These are phyloP conservation scores for Oncopeltus fasciatus DNA, from an alignment of 1,140 invertebrate genomes.

Conservation along the genomic window DNA sequence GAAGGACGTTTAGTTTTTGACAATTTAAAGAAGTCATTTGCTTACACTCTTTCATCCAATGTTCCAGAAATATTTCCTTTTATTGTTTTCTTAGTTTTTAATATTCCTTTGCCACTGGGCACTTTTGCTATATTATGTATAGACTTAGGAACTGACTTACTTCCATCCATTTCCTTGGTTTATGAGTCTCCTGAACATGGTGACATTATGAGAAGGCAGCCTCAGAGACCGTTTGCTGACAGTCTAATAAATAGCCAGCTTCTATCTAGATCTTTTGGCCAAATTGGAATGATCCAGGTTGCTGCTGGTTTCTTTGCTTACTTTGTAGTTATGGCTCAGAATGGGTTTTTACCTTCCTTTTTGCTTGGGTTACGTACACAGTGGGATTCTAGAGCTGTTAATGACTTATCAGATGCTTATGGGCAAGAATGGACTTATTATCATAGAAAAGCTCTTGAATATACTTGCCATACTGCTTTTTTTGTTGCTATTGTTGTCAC, in stretches of 20 bases:
- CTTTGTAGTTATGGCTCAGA: too few relatives aligned
- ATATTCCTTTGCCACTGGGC: conserved; percentile 92
- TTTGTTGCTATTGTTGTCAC: too few relatives aligned
- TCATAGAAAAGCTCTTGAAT: too few relatives aligned
- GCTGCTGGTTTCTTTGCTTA: too few relatives aligned
- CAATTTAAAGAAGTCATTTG: conserved; percentile 99
- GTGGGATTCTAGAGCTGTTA: too few relatives aligned
- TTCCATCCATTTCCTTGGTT: conserved; percentile 95
- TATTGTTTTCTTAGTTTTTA: conserved; percentile 91
- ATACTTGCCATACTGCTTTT: too few relatives aligned
- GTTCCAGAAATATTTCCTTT: conserved; percentile 99
- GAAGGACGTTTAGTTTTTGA: conserved; percentile 98
- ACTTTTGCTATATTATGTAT: conserved; percentile 99
- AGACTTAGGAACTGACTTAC: conserved; percentile 98
- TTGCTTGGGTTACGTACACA: too few relatives aligned
- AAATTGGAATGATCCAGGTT: conserved; percentile 99
- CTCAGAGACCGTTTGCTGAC: conserved; percentile 85
- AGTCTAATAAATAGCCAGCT: conserved; percentile 92
- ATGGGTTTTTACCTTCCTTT: too few relatives aligned
- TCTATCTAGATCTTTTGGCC: conserved; percentile 94
- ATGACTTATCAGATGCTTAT: too few relatives aligned
- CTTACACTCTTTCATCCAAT: conserved; percentile 96
- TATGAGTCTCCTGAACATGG: conserved; percentile 96
- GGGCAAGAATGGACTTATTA: too few relatives aligned
- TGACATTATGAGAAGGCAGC: conserved; percentile 98